phyloP scores from a whole-genome alignment of 92 coral and sea anemone genomes.

The Muricea muricata region DNA sequence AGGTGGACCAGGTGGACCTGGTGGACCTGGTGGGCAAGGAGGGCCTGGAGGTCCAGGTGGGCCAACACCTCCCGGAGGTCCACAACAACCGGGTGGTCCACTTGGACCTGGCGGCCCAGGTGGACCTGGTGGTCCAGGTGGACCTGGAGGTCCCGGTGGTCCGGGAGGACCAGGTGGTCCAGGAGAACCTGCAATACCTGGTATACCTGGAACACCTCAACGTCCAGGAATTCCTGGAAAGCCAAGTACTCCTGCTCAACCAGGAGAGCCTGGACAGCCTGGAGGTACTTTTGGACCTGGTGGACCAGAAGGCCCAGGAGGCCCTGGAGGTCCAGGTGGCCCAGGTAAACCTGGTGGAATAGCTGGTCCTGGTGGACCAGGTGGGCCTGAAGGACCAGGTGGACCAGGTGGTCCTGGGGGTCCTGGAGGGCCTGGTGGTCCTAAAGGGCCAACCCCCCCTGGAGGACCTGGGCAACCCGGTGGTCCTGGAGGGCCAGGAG shows the following conservation, averaged over 20 bases:
- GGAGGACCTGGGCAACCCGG: slow-evolving; percentile 80
- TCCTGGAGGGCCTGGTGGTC: slow-evolving; percentile 70
- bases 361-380: slow-evolving; percentile 32
- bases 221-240: slow-evolving; percentile 62
- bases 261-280: slow-evolving; percentile 72
- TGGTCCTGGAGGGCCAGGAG: slow-evolving; percentile 89
- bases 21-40: slow-evolving; percentile 69
- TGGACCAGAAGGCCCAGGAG: slow-evolving; percentile 72
- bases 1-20: slow-evolving; percentile 84
- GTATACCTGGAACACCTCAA: slow-evolving; percentile 37
- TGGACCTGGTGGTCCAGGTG: slow-evolving; percentile 76
- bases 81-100: slow-evolving; percentile 68
- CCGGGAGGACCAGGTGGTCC: slow-evolving; percentile 77
- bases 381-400: slow-evolving; percentile 55
- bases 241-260: slow-evolving; percentile 78
- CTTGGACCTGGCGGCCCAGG: slow-evolving; percentile 86
- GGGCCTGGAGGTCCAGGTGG: slow-evolving; percentile 71
- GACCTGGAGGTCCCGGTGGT: slow-evolving; percentile 75
- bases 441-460: slow-evolving; percentile 71
- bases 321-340: slow-evolving; percentile 69
- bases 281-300: slow-evolving; percentile 66
- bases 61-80: slow-evolving; percentile 71
- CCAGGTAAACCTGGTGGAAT: slow-evolving; percentile 55
- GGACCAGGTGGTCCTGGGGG: slow-evolving; percentile 68
- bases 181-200: slow-evolving; percentile 57